Conservation (phyloP, 2,888 invertebrate genomes). For the Tridacna crocea region DNA sequence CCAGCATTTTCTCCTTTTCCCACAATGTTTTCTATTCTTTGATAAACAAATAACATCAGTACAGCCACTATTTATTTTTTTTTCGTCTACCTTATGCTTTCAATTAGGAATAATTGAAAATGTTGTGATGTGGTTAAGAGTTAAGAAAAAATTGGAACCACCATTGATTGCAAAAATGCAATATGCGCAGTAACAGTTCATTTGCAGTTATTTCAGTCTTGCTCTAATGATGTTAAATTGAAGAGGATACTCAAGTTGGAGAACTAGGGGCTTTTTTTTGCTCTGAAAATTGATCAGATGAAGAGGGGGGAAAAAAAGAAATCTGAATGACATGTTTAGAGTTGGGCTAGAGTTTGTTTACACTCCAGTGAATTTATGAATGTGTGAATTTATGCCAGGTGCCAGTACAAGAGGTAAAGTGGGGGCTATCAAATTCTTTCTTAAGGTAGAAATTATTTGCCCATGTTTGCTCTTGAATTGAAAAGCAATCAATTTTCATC, state of each 20-base stretch:
- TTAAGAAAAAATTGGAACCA: background rate
- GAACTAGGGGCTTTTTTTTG: background rate
- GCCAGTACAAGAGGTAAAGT: slow-evolving; percentile 20
- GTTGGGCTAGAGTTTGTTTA: slow-evolving; percentile 42
- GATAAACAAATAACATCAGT: too few relatives aligned
- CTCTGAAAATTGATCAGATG: background rate
- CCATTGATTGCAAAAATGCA: background rate
- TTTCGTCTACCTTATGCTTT: too few relatives aligned
- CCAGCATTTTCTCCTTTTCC: background rate
- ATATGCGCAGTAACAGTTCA: too few relatives aligned
- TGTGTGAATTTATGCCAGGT: slow-evolving; percentile 60
- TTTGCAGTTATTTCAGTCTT: too few relatives aligned
- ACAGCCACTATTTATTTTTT: too few relatives aligned
- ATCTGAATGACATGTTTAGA: slow-evolving; percentile 54
- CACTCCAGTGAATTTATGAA: slow-evolving; percentile 55
- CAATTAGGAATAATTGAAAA: background rate
- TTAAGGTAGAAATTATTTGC: slow-evolving; percentile 39
- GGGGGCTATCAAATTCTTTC: slow-evolving; percentile 49
- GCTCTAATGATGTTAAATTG: background rate
- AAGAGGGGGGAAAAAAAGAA: background rate
- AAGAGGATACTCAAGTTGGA: background rate
- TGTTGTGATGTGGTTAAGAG: background rate
- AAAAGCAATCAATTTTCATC: slow-evolving; percentile 48
- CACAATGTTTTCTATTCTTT: background rate
- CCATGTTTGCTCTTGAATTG: slow-evolving; percentile 53